Percentiles rank a stretch among this genome's conserved stretches.
Conservation (phyloP, 2,797 vertebrate species). For the Distichodus sexfasciatus region DNA sequence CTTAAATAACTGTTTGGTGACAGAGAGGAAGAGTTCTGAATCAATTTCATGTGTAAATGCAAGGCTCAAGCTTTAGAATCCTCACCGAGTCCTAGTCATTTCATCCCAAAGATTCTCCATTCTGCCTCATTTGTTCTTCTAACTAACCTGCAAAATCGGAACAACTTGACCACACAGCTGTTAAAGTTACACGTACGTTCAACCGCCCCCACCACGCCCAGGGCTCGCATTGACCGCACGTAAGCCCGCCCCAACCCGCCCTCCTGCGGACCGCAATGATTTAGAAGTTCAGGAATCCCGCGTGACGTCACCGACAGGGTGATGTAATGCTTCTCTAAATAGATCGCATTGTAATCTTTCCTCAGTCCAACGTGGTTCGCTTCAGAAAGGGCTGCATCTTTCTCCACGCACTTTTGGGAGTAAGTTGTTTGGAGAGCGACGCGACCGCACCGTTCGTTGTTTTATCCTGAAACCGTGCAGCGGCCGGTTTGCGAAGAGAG, state of each 20-base stretch:
- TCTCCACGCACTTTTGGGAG: constrained; percentile 92
- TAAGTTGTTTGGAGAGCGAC: constrained; percentile 76
- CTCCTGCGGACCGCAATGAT: constrained; percentile 93
- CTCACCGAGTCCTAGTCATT: no score
- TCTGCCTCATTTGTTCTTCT: no score
- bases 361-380: constrained; percentile 99
- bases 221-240: constrained; percentile 61
- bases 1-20: no score
- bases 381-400: constrained; percentile 88
- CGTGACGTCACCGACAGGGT: constrained; percentile 98
- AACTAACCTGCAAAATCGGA: no score
- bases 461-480: no score
- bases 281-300: constrained; percentile 99
- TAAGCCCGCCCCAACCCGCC: constrained; percentile 61
- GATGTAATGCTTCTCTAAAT: constrained; percentile 99
- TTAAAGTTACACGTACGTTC: neutral
- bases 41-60: no score
- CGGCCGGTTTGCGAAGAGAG: no score
- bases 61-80: no score
- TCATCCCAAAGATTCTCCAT: no score
- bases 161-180: constrained; percentile 27
- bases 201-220: constrained; percentile 61
- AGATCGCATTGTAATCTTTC: constrained; percentile 99
- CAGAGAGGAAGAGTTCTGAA: no score
- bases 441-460: constrained; percentile 44